Evolutionary conservation across 2,797 vertebrate species (phyloP).

Genomic region (Sebastes ruberrimus): DNA sequence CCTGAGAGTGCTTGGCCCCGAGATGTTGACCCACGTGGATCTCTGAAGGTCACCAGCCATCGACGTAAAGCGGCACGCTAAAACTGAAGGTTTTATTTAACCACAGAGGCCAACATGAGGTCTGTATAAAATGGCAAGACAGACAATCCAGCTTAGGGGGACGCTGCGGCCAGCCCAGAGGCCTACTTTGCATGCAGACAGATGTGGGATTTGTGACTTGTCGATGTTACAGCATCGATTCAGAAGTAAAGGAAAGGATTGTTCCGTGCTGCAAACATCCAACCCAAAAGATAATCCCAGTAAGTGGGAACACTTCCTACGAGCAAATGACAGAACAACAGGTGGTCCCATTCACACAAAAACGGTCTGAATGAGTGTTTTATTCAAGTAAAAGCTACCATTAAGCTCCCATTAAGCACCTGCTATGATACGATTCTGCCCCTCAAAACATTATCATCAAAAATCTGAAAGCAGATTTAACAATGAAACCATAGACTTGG

Average conservation of each 20-base stretch:
- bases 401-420: conserved; percentile 58
- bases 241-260: conserved; percentile 27
- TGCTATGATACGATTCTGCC: conserved; percentile 16
- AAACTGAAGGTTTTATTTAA: conserved; percentile 32
- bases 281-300: conserved; percentile 57
- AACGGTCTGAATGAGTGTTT: conserved; percentile 29
- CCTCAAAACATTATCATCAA: conserved; percentile 18
- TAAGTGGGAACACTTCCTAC: conserved; percentile 42
- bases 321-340: conserved; percentile 49
- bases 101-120: background rate
- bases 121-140: conserved; percentile 38
- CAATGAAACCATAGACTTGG: conserved; percentile 6
- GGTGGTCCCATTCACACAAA: conserved; percentile 53
- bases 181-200: conserved; percentile 35
- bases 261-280: conserved; percentile 36
- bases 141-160: conserved; percentile 36
- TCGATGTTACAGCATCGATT: conserved; percentile 42
- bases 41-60: conserved; percentile 9
- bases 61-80: background rate
- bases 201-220: conserved; percentile 50
- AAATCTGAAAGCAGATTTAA: conserved; percentile 39
- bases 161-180: background rate
- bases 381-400: conserved; percentile 58
- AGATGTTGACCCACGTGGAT: conserved; percentile 5
- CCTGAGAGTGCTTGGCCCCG: background rate